These are phyloP conservation scores for Botia almorhae DNA, from an alignment of 2,797 vertebrate species.

Conservation along the genomic window DNA sequence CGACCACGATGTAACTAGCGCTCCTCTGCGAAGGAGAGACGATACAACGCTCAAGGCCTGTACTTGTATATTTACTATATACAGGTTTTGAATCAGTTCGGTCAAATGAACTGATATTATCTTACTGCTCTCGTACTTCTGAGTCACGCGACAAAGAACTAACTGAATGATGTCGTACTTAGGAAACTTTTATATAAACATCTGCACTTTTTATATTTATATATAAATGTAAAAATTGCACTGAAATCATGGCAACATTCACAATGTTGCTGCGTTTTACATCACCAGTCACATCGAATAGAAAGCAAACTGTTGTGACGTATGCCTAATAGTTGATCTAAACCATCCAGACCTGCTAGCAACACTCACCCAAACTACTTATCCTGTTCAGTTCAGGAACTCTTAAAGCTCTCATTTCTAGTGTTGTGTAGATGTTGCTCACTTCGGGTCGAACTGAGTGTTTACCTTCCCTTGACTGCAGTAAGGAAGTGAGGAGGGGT, in stretches of 20 bases:
- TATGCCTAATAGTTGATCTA: background rate
- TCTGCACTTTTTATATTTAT: too few relatives aligned
- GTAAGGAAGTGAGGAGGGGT: conserved; percentile 26
- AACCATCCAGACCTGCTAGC: background rate
- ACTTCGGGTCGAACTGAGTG: background rate
- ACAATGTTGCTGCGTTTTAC: background rate
- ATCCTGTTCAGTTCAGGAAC: too few relatives aligned
- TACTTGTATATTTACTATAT: background rate
- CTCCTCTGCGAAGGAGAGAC: conserved; percentile 16
- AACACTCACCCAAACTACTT: background rate
- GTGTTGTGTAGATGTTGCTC: conserved; percentile 14
- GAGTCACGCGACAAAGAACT: too few relatives aligned
- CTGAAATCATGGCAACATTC: background rate
- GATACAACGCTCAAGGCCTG: conserved; percentile 29
- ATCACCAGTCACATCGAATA: background rate
- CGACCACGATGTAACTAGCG: conserved; percentile 38
- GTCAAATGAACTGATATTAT: too few relatives aligned
- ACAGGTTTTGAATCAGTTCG: too few relatives aligned
- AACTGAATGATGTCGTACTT: too few relatives aligned
- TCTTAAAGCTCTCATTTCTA: background rate
- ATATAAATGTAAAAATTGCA: too few relatives aligned
- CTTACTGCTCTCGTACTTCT: too few relatives aligned
- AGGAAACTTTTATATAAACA: too few relatives aligned
- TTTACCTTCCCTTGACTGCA: conserved; percentile 39
- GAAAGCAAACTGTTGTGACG: too few relatives aligned